Evolutionary conservation across 2,797 vertebrate species (phyloP).

Genomic region (Apodemus agrarius): DNA sequence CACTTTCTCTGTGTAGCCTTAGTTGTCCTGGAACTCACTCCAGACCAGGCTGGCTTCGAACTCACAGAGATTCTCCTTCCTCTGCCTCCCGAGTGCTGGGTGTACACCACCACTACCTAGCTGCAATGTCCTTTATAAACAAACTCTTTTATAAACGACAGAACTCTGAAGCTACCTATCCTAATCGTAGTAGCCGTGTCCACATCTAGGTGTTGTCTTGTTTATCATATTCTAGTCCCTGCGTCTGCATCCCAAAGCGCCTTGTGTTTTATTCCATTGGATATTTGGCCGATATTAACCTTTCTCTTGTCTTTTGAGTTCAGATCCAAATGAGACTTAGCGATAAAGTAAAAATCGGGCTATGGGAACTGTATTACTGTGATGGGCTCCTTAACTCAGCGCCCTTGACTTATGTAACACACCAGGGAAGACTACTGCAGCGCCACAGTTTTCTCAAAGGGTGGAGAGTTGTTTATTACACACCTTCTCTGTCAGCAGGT

Average conservation of each 20-base stretch:
- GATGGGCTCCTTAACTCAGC: neutral
- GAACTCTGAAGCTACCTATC: neutral
- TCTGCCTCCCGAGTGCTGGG: neutral
- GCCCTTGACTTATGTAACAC: neutral
- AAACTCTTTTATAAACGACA: neutral
- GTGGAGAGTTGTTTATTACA: neutral
- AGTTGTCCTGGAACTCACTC: neutral
- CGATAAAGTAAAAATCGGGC: neutral
- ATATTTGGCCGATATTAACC: neutral
- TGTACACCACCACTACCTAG: neutral
- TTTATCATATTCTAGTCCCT: neutral
- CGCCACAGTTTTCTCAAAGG: neutral
- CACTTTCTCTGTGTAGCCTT: neutral
- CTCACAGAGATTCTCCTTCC: neutral
- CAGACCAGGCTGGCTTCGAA: neutral
- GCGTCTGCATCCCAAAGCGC: neutral
- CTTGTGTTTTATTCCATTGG: neutral
- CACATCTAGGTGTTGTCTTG: neutral
- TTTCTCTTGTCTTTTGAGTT: conserved; percentile 33
- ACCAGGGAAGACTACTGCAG: neutral
- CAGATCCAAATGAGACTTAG: neutral
- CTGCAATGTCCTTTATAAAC: neutral
- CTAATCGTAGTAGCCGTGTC: neutral
- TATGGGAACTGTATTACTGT: neutral
- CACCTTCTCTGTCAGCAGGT: neutral